A percentile compares a stretch with the other conserved stretches of the same genome.
These are phyloP conservation scores for Notodonta dromedarius DNA, from an alignment of 2,888 invertebrate species.

Conservation along the genomic window DNA sequence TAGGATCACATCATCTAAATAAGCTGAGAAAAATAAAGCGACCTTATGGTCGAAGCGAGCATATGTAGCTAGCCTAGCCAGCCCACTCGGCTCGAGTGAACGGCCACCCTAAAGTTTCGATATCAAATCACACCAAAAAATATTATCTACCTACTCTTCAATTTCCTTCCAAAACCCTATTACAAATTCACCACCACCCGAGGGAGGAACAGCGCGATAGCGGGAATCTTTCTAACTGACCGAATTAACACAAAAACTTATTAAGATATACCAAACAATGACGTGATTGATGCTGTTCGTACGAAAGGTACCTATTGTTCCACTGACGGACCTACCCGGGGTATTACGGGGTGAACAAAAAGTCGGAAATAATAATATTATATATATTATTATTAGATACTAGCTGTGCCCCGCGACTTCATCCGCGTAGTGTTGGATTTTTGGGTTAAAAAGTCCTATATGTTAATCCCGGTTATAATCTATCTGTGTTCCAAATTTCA, in stretches of 20 bases:
- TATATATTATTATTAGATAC: too few relatives aligned
- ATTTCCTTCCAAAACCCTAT: conserved; percentile 53
- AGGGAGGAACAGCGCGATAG: conserved; percentile 52
- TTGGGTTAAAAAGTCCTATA: too few relatives aligned
- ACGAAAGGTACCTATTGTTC: conserved; percentile 77
- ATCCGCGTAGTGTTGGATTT: too few relatives aligned
- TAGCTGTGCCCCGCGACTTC: too few relatives aligned
- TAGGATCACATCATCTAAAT: too few relatives aligned
- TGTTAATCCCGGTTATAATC: too few relatives aligned
- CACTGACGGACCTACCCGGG: conserved; percentile 56
- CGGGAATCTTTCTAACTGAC: conserved; percentile 80
- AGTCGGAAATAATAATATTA: too few relatives aligned
- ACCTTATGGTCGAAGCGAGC: too few relatives aligned
- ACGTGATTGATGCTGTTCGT: conserved; percentile 76
- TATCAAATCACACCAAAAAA: not conserved
- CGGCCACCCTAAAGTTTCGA: not conserved
- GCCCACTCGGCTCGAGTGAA: too few relatives aligned
- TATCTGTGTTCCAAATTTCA: too few relatives aligned
- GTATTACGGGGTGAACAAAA: conserved; percentile 38
- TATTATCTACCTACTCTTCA: conserved; percentile 33
- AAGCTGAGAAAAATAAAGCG: too few relatives aligned
- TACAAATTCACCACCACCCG: conserved; percentile 59
- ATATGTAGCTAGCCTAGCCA: too few relatives aligned
- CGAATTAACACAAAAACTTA: conserved; percentile 78
- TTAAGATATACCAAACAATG: conserved; percentile 82